phyloP scores from a whole-genome alignment of 2,797 vertebrate genomes.

The Semaprochilodus insignis region DNA sequence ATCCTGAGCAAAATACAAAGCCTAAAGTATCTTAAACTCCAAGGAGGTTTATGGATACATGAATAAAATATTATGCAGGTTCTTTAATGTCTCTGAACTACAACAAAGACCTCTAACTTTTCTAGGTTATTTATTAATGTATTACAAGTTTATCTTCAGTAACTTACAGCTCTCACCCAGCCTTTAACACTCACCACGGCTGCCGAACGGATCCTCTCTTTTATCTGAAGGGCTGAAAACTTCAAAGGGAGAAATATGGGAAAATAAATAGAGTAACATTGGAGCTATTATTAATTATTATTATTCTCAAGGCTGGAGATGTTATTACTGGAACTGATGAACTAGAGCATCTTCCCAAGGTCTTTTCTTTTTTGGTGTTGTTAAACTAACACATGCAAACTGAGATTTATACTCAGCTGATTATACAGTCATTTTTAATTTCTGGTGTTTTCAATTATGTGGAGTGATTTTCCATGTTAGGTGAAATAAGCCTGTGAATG shows the following conservation, averaged over 20 bases:
- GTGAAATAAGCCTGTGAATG: neutral
- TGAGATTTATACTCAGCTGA: neutral
- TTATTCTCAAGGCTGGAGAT: constrained; percentile 32
- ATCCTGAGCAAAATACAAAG: too few relatives aligned
- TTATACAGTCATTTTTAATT: too few relatives aligned
- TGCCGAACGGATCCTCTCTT: neutral
- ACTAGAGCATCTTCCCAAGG: neutral
- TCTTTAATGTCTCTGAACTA: neutral
- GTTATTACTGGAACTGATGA: constrained; percentile 31
- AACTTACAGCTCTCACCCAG: neutral
- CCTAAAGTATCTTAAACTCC: too few relatives aligned
- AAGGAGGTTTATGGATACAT: neutral
- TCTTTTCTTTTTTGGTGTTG: neutral
- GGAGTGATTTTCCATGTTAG: neutral
- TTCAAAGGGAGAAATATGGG: constrained; percentile 41
- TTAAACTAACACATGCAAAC: neutral
- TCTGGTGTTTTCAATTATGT: neutral
- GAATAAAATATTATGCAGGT: neutral
- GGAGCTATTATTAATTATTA: constrained; percentile 19
- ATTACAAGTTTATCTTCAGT: neutral
- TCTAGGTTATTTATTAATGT: constrained; percentile 6
- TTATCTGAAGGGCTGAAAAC: neutral
- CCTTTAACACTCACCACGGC: neutral
- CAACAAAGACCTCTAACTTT: neutral
- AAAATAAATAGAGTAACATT: constrained; percentile 1